Base-by-base conservation (phyloP, 2,888 invertebrate genomes). In the Didymodactylos carnosus region DNA sequence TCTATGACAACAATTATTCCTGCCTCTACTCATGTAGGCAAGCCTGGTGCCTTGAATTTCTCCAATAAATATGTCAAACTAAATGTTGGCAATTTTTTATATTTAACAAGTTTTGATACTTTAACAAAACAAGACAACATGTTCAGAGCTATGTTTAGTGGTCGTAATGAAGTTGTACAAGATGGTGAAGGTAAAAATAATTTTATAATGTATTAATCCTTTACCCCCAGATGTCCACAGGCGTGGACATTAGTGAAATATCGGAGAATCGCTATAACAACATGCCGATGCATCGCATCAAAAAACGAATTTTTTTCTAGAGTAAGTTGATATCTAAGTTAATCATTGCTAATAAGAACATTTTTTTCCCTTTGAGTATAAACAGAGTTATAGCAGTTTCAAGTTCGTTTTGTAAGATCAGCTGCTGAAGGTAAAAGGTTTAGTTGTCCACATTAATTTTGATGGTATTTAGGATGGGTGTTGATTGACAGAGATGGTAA, bases 111-210 rank as follows among this genome's bases (percentile, higher is more conserved):
- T 25, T 74, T 74, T 23, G 74, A 74, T 46, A 74, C 74, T 53
- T 71, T 74, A 39, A 35, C 70, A 16, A 74, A 74, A 35, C 71
- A 74, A 71, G 74, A 74, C 25, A 74, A 71, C 19, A 74, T 74
- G 74, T 69, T 74, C 19, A 74, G 71, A 39, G 74, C 74, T 6
- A 74, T 74, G 74, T 74, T 74, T 29, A 71, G 71, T 19, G 74
- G 74, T 35, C 53, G 74, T 41, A 71, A 71, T 27, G 74, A 74
- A 41, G 74, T 74, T 39, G 49, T 51, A 27, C 53, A 62, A 13
- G 74, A 74, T 46, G 39, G 62, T 25, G 74, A 74, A 25, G 74
- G 53, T 53, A 53, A 29, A 3, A 10, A 49, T 23, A 3, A 49
- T 23, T 49, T n/a, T n/a, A 43, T 43, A 43, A 51, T 11, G 1